Evolutionary conservation across 1,140 invertebrate genomes (phyloP), one percentile per base, ranked within the genome.

Genomic region (Popillia japonica): DNA sequence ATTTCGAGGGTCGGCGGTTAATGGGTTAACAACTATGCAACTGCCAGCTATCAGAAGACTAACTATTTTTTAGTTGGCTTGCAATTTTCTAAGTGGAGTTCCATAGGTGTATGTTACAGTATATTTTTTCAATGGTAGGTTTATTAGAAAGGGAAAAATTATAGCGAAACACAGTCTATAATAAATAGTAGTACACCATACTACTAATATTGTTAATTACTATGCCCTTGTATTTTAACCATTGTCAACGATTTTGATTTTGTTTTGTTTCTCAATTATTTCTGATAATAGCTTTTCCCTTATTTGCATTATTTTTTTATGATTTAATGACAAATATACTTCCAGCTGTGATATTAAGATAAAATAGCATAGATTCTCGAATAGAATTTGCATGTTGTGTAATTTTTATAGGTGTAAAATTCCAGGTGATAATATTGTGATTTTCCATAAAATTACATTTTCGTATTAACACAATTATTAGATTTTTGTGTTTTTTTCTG

Each of bases 361-460:
- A 55, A 44, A 55, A 55, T 55, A 55, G 48, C 48, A 17, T 55
- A 55, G 48, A 55, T 17, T 55, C 3, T 55, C 14, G 17, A 14
- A 55, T 55, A 55, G 48, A 17, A 55, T 6, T 55, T 55, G 48
- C 48, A 55, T 55, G 48, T 17, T 55, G 48, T 55, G 48, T 55
- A 55, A 55, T 17, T n/a, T 55, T 55, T 17, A 17, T 48, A 55
- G 11, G 11, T 55, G 17, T 55, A 17, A 55, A 55, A n/a, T 55
- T 55, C 17, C 48, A 55, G 48, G 48, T 55, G 17, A 55, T 55
- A 34, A n/a, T 55, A 55, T 17, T 55, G 48, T 55, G 48, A 55
- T 55, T 17, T 55, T 55, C 6, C 48, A 4, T 44, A 44, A 44
- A 44, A 55, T 17, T 55, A 17, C 17, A 3, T 7, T 55, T 17